Evolutionary conservation across 2,888 invertebrate genomes (phyloP).

Genomic region (Drosophila merina): DNA sequence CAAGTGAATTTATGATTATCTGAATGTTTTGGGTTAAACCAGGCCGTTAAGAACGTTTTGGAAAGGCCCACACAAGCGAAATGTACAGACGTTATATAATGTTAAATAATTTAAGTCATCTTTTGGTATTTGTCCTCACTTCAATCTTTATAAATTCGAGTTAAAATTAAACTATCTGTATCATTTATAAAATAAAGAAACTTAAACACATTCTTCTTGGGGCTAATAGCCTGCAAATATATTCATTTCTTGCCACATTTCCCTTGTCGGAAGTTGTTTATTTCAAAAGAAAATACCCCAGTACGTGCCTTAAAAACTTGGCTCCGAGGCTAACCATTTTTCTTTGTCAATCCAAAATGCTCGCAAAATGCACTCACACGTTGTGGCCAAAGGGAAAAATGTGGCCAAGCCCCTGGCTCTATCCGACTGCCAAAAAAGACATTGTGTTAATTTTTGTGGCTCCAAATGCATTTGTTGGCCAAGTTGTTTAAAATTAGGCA

Average conservation of each 20-base stretch:
- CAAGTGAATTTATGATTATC: conserved; percentile 50
- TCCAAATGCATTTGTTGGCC: conserved; percentile 37
- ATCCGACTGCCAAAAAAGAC: conserved; percentile 29
- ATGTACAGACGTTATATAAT: not conserved
- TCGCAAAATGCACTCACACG: conserved; percentile 32
- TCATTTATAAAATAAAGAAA: not conserved
- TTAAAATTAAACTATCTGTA: too few relatives aligned
- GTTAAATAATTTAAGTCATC: not conserved
- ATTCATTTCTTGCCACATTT: not conserved
- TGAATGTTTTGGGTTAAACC: conserved; percentile 59
- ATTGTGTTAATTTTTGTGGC: conserved; percentile 32
- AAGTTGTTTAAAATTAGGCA: conserved; percentile 26
- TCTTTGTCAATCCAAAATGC: conserved; percentile 15
- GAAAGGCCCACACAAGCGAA: conserved; percentile 8
- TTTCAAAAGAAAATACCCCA: conserved; percentile 24
- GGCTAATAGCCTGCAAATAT: not conserved
- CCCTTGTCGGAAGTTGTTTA: conserved; percentile 18
- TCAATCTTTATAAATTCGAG: too few relatives aligned
- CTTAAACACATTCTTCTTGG: not conserved
- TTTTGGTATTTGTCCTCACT: too few relatives aligned
- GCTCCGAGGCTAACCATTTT: conserved; percentile 19
- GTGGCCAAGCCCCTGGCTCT: conserved; percentile 18
- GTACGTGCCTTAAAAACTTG: conserved; percentile 19
- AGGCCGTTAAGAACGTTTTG: conserved; percentile 19
- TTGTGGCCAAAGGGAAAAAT: conserved; percentile 35